phyloP scores from a whole-genome alignment of 2,113 vertebrate genomes.

The Thymallus thymallus region DNA sequence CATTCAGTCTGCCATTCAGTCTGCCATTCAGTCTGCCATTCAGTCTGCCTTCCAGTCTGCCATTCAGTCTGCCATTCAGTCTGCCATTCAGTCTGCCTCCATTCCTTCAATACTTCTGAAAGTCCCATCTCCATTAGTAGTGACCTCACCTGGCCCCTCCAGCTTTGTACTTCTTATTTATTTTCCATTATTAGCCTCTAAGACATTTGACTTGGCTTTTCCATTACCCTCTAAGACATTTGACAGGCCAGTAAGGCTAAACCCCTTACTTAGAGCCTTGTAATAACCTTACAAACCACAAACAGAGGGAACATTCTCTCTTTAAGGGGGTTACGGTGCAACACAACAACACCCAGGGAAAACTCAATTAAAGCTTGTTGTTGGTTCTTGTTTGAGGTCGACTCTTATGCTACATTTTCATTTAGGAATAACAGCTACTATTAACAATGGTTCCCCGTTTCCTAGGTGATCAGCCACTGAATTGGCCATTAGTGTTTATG shows the following conservation, averaged over 20 bases:
- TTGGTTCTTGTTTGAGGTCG: conserved; percentile 49
- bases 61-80: not conserved
- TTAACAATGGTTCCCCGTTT: conserved; percentile 43
- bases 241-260: not conserved
- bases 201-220: too few species aligned
- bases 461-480: conserved; percentile 55
- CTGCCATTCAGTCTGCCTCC: not conserved
- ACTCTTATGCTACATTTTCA: conserved; percentile 37
- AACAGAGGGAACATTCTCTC: not conserved
- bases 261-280: conserved; percentile 16
- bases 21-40: not conserved
- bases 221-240: conserved; percentile 7
- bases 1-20: conserved; percentile 3
- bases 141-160: not conserved
- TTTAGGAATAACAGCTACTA: conserved; percentile 31
- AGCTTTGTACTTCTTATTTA: conserved; percentile 3
- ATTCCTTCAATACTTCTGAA: not conserved
- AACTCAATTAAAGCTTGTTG: conserved; percentile 27
- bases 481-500: conserved; percentile 41
- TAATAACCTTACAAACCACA: conserved; percentile 29
- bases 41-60: not conserved
- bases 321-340: conserved; percentile 17
- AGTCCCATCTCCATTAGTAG: not conserved
- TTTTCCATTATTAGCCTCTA: conserved; percentile 8
- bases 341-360: not conserved